A percentile compares a stretch with the other conserved stretches of the same genome.
phyloP scores from a whole-genome alignment of 2,113 vertebrate species.

The Anser cygnoides region DNA sequence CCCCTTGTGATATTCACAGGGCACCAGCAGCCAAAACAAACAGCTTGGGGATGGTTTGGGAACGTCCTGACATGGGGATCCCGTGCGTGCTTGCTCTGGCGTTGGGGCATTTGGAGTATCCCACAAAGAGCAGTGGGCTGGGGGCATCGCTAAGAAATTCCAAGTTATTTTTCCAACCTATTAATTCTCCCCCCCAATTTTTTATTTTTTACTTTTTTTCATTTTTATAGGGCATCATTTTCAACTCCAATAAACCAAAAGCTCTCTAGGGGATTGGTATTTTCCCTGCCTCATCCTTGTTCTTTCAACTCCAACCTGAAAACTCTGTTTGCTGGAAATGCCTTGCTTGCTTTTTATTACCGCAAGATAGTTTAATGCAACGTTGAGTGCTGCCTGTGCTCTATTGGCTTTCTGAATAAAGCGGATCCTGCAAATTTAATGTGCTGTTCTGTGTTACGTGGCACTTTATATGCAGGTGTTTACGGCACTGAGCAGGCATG shows the following conservation, averaged over 20 bases:
- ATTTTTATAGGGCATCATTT: not conserved
- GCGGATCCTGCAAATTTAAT: not conserved
- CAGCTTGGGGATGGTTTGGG: not conserved
- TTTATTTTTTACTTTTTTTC: not conserved
- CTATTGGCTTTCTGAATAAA: no score
- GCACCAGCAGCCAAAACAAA: not conserved
- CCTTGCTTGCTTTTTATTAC: no score
- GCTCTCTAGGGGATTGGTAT: not conserved
- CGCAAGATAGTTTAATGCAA: no score
- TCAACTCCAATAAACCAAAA: not conserved
- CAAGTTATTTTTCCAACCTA: not conserved
- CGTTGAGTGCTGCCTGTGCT: no score
- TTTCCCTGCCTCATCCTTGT: not conserved
- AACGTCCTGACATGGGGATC: not conserved
- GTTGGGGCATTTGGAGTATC: not conserved
- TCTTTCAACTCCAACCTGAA: not conserved
- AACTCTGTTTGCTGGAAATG: no score
- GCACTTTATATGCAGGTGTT: not conserved
- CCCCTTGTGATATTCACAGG: not conserved
- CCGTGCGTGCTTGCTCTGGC: not conserved
- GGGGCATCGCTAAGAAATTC: not conserved
- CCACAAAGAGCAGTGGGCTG: no score
- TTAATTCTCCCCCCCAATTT: not conserved
- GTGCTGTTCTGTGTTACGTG: not conserved
- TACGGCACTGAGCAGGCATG: accelerated